Percentiles rank a stretch among this genome's conserved stretches.
Evolutionary conservation across 2,888 invertebrate genomes (phyloP).

Genomic region (Metacarcinus magister): DNA sequence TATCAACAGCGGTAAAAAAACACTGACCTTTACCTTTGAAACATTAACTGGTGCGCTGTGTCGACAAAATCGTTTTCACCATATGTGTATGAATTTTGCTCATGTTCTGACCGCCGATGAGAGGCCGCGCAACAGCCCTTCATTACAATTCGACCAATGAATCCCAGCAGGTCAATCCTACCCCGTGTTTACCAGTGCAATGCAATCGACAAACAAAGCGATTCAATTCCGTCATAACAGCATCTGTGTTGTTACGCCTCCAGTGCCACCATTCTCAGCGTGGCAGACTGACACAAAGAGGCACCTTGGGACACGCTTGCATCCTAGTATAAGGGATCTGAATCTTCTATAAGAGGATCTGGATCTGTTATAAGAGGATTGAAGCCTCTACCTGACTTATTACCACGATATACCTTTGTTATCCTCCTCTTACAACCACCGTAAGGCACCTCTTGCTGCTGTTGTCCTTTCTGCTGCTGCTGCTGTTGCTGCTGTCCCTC

Average conservation of each 20-base stretch:
- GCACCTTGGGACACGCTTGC: neutral
- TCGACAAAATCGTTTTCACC: neutral
- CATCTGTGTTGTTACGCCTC: neutral
- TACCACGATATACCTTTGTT: neutral
- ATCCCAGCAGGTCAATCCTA: neutral
- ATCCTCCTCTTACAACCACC: neutral
- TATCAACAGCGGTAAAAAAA: neutral
- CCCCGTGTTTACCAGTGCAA: neutral
- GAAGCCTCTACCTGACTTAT: neutral
- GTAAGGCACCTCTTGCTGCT: neutral
- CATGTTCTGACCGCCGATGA: neutral
- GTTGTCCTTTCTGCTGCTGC: neutral
- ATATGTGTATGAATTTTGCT: neutral
- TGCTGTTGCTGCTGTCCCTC: too few species aligned
- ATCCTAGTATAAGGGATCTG: neutral
- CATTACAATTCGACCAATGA: neutral
- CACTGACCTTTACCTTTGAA: neutral
- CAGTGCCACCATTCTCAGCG: neutral
- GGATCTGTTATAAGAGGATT: neutral
- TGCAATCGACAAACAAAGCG: conserved; percentile 31
- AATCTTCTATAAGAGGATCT: neutral
- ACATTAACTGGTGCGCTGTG: neutral
- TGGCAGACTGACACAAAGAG: neutral
- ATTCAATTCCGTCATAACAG: neutral
- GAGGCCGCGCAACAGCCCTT: neutral